Conservation (phyloP, 1,140 invertebrate genomes). For the Coelopa frigida region DNA sequence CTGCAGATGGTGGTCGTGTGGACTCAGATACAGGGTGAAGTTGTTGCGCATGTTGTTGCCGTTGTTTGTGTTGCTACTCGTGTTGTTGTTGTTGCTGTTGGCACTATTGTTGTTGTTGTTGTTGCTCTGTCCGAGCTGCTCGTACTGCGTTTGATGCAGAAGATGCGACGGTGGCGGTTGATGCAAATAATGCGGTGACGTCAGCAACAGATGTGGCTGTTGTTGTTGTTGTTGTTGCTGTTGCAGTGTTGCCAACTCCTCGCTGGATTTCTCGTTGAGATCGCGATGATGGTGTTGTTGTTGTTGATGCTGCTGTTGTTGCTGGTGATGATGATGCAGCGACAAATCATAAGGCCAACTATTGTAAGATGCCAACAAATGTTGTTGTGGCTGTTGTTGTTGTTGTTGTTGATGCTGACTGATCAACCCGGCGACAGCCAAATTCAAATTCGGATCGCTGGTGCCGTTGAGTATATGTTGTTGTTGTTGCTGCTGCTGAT, state of each 20-base stretch:
- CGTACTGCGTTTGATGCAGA: conserved; percentile 16
- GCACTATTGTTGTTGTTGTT: conserved; percentile 13
- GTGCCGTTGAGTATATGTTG: conserved; percentile 13
- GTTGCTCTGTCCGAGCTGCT: conserved; percentile 14
- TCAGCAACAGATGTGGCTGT: neutral
- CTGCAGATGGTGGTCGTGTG: conserved; percentile 19
- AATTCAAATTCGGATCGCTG: conserved; percentile 18
- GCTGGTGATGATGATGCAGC: conserved; percentile 7
- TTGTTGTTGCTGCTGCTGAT: conserved; percentile 13
- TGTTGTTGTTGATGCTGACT: conserved; percentile 2
- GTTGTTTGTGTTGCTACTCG: conserved; percentile 26
- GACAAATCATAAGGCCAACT: conserved; percentile 18
- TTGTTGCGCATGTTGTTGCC: conserved; percentile 40
- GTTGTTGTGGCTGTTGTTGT: conserved; percentile 13
- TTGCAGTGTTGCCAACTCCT: conserved; percentile 6
- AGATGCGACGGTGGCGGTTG: conserved; percentile 16
- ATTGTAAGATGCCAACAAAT: conserved; percentile 11
- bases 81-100: no score
- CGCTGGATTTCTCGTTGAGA: conserved; percentile 13
- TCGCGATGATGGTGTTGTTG: conserved; percentile 13
- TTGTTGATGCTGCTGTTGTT: conserved; percentile 18
- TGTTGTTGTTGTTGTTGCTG: conserved; percentile 5
- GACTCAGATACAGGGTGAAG: conserved; percentile 25
- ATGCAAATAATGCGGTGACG: neutral
- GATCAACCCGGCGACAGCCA: conserved; percentile 2